Base-by-base conservation (phyloP, 2,113 vertebrate species). In the Nannobrachium achirus region DNA sequence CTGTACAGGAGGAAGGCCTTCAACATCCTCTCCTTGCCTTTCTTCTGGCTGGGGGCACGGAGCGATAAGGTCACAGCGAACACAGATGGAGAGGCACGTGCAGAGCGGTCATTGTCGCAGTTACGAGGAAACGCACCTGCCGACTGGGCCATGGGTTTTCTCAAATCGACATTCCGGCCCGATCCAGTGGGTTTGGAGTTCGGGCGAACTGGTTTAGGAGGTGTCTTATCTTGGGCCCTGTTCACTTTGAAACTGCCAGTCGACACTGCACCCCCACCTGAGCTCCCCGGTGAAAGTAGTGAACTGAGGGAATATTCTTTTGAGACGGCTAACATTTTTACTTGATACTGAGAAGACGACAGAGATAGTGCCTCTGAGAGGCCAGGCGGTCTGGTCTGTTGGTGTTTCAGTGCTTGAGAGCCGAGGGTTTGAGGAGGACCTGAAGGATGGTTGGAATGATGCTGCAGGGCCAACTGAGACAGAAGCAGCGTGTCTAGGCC, bases 11-110 rank as follows among this genome's bases (percentile, higher is more conserved):
- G 94, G 49, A 91, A 82, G 39, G 53, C 55, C 13, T 40, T 77
- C 11, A 62, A 25, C 11, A 15, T 1, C 11, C 46, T 79, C 16
- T 0, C 71, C 25, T 76, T 85, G 66, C 79, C 92, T 67, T 56
- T 89, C 19, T 68, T 82, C 73, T 81, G 90, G 8, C 90, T 84
- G 71, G 88, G 88, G 10, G 92, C 93, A 62, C 38, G 90, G 76
- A 95, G 89, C 38, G 94, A 96, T 63, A 99, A 80, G 0, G 95
- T 93, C 62, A 95, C 81, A 4, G 96, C 97, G 84, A 99, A 99
- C 46, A 94, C 86, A 25, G 97, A 99, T 1, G 97, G 97, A 78
- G 84, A 85, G 10, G 96, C 96, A 56, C 25, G 6, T 33, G 25
- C 25, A 33, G 25, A 4, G 25, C 3, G 25, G 25, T 33, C 25